Base-by-base conservation (phyloP, 2,888 invertebrate species). In the Tinea semifulvella region DNA sequence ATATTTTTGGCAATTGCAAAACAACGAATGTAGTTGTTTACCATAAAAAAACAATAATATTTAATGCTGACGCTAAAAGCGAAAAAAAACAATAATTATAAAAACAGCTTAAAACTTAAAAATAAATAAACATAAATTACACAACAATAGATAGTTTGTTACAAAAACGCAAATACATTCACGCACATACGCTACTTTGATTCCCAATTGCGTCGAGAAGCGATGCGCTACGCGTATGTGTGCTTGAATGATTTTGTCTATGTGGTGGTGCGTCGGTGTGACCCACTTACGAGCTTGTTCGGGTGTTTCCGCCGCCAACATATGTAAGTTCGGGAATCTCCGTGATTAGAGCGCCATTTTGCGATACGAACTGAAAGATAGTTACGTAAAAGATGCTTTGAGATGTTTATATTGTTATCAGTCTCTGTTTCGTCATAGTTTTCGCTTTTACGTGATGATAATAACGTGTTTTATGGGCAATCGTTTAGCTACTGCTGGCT, bases 261-360 rank as follows among this genome's bases (percentile, higher is more conserved):
- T 42, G 25, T 42, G 14, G 31, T 49, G 53, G 52, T 27, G 36
- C 25, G 11, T 28, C 26, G 66, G 71, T 75, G 68, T 81, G 81
- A 81, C 81, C 81, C 61, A 81, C 65, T 76, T 81, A 70, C 75
- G 76, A 74, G 55, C 65, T 56, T 46, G 65, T 55, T 79, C 80
- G 80, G 68, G 31, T 44, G 51, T 64, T 63, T 68, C 68, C 76
- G 79, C 58, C 64, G 59, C 55, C 59, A 68, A 68, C 73, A 71
- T 66, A 68, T 72, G 72, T 62, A 35, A 47, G 42, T 44, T 50
- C 50, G 50, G 50, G 36, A 19, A 18, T 35, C 35, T 35, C 28
- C 42, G 38, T 19, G 36, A 39, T 40, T 35, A 42, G 38, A 19
- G 35, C 25, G 42, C 43, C 35, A 36, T 43, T 42, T 46, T 42